Evolutionary conservation across 1,140 invertebrate genomes (phyloP).

Genomic region (Cepaea nemoralis): DNA sequence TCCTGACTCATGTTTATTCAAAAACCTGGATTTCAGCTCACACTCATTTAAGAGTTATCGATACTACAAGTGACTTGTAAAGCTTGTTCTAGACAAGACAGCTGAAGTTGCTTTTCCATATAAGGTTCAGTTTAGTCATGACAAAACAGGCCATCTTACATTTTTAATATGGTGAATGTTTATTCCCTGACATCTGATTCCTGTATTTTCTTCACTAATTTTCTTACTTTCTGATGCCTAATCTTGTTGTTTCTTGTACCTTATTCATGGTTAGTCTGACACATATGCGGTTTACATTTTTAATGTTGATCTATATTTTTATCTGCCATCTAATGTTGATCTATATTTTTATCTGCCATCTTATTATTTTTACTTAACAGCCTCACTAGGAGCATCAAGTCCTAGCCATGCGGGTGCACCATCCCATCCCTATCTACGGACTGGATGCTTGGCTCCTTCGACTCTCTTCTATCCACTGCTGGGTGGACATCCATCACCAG

Average conservation of each 20-base stretch:
- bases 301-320: background rate
- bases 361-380: background rate
- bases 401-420: conserved; percentile 82
- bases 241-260: background rate
- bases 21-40: no score
- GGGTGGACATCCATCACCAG: conserved; percentile 54
- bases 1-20: no score
- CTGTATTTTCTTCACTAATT: background rate
- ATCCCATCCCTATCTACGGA: conserved; percentile 78
- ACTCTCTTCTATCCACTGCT: conserved; percentile 70
- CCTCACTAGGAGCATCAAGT: conserved; percentile 65
- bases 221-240: background rate
- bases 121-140: no score
- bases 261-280: background rate
- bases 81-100: no score
- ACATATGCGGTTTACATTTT: background rate
- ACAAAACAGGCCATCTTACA: no score
- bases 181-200: no score
- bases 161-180: no score
- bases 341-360: background rate
- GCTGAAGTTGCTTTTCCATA: no score
- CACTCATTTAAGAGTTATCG: no score
- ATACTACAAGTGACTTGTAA: no score
- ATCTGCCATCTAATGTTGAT: background rate
- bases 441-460: conserved; percentile 57